Percentiles rank a stretch among this genome's conserved stretches.
Conservation (phyloP, 2,113 vertebrate species). For the Corythoichthys intestinalis region DNA sequence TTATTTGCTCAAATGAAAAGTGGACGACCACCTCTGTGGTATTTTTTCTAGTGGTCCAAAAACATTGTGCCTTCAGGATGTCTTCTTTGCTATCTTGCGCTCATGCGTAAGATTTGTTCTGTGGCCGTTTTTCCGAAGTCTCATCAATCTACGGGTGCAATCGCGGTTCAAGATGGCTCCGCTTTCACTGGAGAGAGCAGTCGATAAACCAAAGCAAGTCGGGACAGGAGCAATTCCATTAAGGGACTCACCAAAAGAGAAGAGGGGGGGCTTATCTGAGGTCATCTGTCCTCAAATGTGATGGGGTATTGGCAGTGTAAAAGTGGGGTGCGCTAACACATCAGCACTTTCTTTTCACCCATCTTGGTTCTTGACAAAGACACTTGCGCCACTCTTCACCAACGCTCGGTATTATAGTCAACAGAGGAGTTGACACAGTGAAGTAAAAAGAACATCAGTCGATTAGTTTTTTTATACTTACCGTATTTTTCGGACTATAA, state of each 20-base stretch:
- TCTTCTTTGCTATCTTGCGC: slow-evolving; percentile 16
- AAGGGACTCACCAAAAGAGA: slow-evolving; percentile 41
- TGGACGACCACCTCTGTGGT: neutral
- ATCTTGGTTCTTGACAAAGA: slow-evolving; percentile 8
- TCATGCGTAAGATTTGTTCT: slow-evolving; percentile 10
- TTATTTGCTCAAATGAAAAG: neutral
- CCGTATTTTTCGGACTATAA: too few relatives aligned
- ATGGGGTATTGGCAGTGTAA: slow-evolving; percentile 14
- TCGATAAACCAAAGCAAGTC: slow-evolving; percentile 50
- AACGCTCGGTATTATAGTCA: neutral
- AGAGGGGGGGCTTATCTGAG: slow-evolving; percentile 51
- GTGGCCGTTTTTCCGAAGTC: slow-evolving; percentile 32
- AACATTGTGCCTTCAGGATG: slow-evolving; percentile 13
- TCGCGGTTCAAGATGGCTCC: slow-evolving; percentile 56
- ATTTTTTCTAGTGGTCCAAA: neutral
- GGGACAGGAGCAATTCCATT: slow-evolving; percentile 62
- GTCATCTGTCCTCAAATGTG: slow-evolving; percentile 42
- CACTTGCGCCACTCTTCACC: neutral
- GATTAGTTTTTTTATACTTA: too few relatives aligned
- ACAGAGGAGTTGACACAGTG: too few relatives aligned
- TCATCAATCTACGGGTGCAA: slow-evolving; percentile 66
- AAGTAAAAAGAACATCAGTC: too few relatives aligned
- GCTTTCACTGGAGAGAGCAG: slow-evolving; percentile 53
- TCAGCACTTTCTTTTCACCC: slow-evolving; percentile 9
- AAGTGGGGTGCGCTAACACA: slow-evolving; percentile 22